A percentile compares a stretch with the other conserved stretches of the same genome.
phyloP scores from a whole-genome alignment of 2,797 vertebrate species.

The Leontopithecus rosalia region DNA sequence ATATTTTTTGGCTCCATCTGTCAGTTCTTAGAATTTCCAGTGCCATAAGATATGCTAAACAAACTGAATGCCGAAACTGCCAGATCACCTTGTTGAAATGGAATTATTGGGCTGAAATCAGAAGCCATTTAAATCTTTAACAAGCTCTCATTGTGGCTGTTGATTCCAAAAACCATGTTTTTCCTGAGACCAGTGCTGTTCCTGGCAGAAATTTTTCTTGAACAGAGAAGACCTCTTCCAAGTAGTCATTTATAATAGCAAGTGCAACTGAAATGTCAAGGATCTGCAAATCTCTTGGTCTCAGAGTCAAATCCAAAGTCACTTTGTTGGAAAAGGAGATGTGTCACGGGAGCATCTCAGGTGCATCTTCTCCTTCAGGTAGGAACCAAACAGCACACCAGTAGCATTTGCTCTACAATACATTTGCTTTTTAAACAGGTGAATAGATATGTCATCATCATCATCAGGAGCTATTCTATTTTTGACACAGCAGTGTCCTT shows the following conservation, averaged over 20 bases:
- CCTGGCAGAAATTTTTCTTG: neutral
- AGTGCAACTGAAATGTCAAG: neutral
- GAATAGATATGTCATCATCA: neutral
- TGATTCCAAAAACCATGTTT: slow-evolving; percentile 44
- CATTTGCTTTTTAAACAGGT: neutral
- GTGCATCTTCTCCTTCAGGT: neutral
- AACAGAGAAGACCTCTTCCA: neutral
- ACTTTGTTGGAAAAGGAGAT: neutral
- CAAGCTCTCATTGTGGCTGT: slow-evolving; percentile 33
- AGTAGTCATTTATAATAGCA: neutral
- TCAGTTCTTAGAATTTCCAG: slow-evolving; percentile 33
- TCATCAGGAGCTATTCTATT: neutral
- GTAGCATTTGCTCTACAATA: neutral
- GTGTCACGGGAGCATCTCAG: neutral
- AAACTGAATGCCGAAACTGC: slow-evolving; percentile 39
- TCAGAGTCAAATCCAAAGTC: neutral
- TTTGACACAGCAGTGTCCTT: neutral
- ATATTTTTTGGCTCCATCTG: slow-evolving; percentile 45
- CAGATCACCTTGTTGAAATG: slow-evolving; percentile 62
- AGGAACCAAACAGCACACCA: neutral
- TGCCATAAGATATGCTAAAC: slow-evolving; percentile 12
- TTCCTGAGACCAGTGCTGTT: neutral
- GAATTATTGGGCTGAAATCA: slow-evolving; percentile 72
- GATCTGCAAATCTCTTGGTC: slow-evolving; percentile 27
- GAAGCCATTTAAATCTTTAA: slow-evolving; percentile 75